phyloP scores from a whole-genome alignment of 2,797 vertebrate genomes.

The Naso thynnoides region DNA sequence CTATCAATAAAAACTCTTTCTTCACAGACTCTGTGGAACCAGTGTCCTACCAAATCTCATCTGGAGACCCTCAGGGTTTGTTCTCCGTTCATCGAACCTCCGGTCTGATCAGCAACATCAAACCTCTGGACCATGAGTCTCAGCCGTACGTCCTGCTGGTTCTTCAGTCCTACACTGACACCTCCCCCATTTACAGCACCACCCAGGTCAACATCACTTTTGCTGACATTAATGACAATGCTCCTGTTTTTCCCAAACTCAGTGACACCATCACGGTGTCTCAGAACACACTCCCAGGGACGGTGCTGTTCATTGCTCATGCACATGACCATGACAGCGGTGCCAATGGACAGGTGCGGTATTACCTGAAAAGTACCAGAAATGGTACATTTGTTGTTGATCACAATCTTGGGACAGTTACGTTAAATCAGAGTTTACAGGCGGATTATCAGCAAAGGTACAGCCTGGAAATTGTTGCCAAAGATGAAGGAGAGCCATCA shows the following conservation, averaged over 20 bases:
- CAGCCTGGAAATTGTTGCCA: conserved; percentile 83
- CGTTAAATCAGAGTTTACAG: conserved; percentile 82
- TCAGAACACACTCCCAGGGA: conserved; percentile 84
- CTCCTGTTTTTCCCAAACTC: conserved; percentile 83
- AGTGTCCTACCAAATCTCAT: conserved; percentile 89
- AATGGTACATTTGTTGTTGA: conserved; percentile 85
- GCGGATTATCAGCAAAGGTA: conserved; percentile 61
- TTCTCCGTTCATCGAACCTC: conserved; percentile 88
- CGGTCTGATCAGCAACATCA: conserved; percentile 87
- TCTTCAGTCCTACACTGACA: conserved; percentile 86
- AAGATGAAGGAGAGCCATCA: conserved; percentile 87
- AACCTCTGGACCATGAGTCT: conserved; percentile 88
- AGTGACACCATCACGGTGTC: conserved; percentile 83
- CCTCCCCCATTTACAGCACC: conserved; percentile 85
- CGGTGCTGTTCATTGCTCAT: conserved; percentile 89
- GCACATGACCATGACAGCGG: conserved; percentile 91
- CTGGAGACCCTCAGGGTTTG: conserved; percentile 87
- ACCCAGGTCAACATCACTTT: conserved; percentile 90
- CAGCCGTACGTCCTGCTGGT: conserved; percentile 85
- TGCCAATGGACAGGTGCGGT: conserved; percentile 87
- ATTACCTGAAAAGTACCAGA: conserved; percentile 75
- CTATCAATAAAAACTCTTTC: neutral
- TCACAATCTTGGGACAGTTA: conserved; percentile 83
- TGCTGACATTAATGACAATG: conserved; percentile 91
- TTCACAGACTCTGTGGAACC: conserved; percentile 84